Percentiles rank a stretch among this genome's conserved stretches.
These are phyloP conservation scores for Micromesistius poutassou DNA, from an alignment of 2,797 vertebrate genomes.

Conservation along the genomic window DNA sequence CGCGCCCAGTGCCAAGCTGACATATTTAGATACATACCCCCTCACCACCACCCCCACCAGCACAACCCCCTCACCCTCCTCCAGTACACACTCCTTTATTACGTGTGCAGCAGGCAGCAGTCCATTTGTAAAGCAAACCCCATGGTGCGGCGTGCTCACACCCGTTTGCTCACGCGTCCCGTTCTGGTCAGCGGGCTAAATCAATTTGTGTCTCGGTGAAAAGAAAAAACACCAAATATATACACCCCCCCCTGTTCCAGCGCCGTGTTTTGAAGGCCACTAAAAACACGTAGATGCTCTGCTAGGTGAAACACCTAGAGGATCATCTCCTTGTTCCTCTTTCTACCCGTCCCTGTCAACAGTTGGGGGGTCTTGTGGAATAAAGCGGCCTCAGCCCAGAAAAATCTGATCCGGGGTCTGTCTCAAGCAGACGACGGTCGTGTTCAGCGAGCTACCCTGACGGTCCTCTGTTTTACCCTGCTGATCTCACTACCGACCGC, in stretches of 20 bases:
- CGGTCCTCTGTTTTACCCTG: constrained; percentile 39
- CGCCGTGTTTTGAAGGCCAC: constrained; percentile 56
- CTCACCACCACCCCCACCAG: background rate
- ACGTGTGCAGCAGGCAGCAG: constrained; percentile 50
- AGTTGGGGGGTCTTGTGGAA: background rate
- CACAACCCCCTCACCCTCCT: background rate
- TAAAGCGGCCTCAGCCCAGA: constrained; percentile 11
- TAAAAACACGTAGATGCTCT: constrained; percentile 26
- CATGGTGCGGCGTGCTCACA: constrained; percentile 60
- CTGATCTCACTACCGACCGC: constrained; percentile 17
- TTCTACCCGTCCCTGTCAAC: constrained; percentile 36
- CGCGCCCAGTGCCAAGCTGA: constrained; percentile 48
- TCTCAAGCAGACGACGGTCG: constrained; percentile 59
- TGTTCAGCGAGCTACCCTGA: constrained; percentile 50
- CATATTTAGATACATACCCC: constrained; percentile 58
- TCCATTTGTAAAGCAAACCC: constrained; percentile 72
- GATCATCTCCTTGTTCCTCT: constrained; percentile 46
- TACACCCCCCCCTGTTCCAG: constrained; percentile 68
- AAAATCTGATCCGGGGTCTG: constrained; percentile 54
- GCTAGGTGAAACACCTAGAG: constrained; percentile 31
- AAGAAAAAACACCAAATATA: constrained; percentile 14
- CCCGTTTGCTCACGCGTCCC: constrained; percentile 59
- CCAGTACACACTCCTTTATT: constrained; percentile 36
- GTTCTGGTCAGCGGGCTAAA: constrained; percentile 72
- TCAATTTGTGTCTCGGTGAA: constrained; percentile 78